Conservation (phyloP, 2,888 invertebrate species). For the Apamea sordens region DNA sequence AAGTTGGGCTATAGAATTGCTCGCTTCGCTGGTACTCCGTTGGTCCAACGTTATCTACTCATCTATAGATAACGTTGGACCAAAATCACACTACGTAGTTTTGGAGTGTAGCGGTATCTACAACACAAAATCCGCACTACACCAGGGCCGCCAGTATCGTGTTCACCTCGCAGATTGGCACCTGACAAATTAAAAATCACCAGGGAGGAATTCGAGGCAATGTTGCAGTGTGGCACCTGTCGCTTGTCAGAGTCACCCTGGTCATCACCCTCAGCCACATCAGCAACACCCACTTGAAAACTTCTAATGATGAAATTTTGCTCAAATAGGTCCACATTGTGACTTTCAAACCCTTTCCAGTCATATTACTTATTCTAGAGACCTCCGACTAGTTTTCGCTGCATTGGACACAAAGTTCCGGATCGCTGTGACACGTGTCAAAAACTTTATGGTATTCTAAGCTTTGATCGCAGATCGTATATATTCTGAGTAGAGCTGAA, state of each 20-base stretch:
- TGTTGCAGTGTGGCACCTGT: no score
- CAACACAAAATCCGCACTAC: no score
- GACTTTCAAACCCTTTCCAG: not conserved
- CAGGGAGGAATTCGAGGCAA: no score
- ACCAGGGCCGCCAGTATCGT: no score
- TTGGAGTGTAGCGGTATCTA: not conserved
- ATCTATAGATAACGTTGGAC: not conserved
- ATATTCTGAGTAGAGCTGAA: not conserved
- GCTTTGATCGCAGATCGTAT: not conserved
- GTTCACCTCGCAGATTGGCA: no score
- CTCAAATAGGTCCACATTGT: not conserved
- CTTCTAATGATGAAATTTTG: not conserved
- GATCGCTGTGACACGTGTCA: conserved; percentile 9
- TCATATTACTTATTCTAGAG: conserved; percentile 9
- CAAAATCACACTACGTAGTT: not conserved
- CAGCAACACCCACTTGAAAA: not conserved
- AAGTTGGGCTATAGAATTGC: not conserved
- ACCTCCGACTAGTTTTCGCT: conserved; percentile 13
- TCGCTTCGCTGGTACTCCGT: not conserved
- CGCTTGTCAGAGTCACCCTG: no score
- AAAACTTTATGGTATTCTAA: conserved; percentile 14
- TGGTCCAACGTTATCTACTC: not conserved
- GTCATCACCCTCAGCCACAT: no score
- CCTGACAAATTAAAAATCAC: no score
- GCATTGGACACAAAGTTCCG: conserved; percentile 15